Evolutionary conservation across 2,113 vertebrate genomes (phyloP).

Genomic region (Pseudopodoces humilis): DNA sequence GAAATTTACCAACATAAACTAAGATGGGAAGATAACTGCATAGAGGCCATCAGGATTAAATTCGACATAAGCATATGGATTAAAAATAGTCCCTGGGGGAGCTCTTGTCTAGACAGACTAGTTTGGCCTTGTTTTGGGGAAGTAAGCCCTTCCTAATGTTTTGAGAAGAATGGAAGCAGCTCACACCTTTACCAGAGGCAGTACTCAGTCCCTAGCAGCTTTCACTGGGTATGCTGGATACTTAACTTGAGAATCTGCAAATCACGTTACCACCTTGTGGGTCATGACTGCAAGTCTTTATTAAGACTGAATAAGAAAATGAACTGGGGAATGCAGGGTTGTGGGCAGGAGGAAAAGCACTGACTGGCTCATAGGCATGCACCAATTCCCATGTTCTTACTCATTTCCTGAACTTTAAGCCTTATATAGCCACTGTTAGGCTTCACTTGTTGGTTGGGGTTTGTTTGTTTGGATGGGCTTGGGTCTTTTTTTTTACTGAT

Average conservation of each 20-base stretch:
- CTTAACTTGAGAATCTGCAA: background rate
- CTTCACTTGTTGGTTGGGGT: background rate
- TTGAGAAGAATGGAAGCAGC: background rate
- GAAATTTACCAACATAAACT: background rate
- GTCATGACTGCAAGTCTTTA: background rate
- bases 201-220: background rate
- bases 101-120: background rate
- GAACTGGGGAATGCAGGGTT: fast-evolving
- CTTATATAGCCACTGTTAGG: background rate
- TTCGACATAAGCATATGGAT: background rate
- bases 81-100: background rate
- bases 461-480: background rate
- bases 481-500: background rate
- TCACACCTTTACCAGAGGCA: slow-evolving; percentile 18
- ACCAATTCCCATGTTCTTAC: background rate
- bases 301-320: background rate
- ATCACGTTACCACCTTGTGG: background rate
- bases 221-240: background rate
- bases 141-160: background rate
- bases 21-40: background rate
- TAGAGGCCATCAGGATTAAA: background rate
- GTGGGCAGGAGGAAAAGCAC: background rate
- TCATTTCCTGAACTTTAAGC: background rate
- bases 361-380: background rate
- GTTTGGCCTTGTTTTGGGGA: background rate